phyloP scores from a whole-genome alignment of 2,888 invertebrate genomes.

The Tetropium fuscum region DNA sequence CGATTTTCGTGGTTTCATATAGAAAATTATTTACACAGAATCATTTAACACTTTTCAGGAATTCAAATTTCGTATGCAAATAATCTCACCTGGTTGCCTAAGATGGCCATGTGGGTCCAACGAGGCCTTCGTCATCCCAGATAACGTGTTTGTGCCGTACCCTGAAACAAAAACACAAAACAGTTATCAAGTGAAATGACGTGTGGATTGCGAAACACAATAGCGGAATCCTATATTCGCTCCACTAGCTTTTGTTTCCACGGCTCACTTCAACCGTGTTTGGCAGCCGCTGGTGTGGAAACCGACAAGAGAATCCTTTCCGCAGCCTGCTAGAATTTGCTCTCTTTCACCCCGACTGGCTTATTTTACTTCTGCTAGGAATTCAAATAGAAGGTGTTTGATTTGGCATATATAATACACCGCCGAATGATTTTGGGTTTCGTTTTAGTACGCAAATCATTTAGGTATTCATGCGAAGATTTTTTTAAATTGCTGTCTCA shows the following conservation, averaged over 20 bases:
- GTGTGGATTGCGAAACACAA: conserved; percentile 39
- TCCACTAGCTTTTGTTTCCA: conserved; percentile 62
- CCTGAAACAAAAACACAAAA: conserved; percentile 72
- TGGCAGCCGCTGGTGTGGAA: conserved; percentile 61
- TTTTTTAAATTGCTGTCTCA: too few relatives aligned
- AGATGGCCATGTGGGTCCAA: conserved; percentile 91
- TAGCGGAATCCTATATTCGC: conserved; percentile 49
- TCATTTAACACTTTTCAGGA: too few relatives aligned
- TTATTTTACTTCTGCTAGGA: conserved; percentile 35
- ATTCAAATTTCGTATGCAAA: neutral
- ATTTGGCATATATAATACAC: conserved; percentile 1
- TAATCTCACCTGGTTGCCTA: conserved; percentile 83
- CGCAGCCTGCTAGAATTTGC: conserved; percentile 53
- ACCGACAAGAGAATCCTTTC: conserved; percentile 66
- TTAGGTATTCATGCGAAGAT: too few relatives aligned
- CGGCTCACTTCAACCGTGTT: conserved; percentile 62
- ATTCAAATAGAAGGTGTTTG: conserved; percentile 16
- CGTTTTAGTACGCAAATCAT: neutral
- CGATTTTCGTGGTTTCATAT: too few relatives aligned
- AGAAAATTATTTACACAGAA: too few relatives aligned
- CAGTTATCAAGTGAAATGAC: conserved; percentile 36
- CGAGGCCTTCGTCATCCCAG: conserved; percentile 84
- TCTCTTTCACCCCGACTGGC: conserved; percentile 38
- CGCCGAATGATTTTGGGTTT: neutral
- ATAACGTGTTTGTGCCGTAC: conserved; percentile 85